Conservation (phyloP, 1,140 invertebrate genomes). For the Grapholita molesta region DNA sequence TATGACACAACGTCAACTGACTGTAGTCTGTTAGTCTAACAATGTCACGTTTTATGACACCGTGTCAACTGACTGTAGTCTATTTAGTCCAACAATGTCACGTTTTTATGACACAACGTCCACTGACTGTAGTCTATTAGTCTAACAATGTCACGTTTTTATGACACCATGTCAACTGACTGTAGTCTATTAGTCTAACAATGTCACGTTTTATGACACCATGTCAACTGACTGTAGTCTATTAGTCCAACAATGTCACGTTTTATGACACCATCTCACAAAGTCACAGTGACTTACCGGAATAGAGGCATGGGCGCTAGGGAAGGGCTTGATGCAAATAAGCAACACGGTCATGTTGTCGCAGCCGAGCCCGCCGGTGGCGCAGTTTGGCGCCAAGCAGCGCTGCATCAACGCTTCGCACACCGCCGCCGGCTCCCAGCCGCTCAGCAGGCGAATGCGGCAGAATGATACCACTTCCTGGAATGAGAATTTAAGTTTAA, state of each 20-base stretch:
- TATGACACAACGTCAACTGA: too few relatives aligned
- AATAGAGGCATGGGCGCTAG: slow-evolving; percentile 28
- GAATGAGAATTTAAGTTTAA: background rate
- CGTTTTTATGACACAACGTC: too few relatives aligned
- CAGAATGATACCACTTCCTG: slow-evolving; percentile 96
- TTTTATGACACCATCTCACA: slow-evolving; percentile 74
- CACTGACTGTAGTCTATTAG: too few relatives aligned
- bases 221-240: too few relatives aligned
- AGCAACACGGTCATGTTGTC: slow-evolving; percentile 99
- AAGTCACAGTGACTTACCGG: slow-evolving; percentile 33
- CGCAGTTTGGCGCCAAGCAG: slow-evolving; percentile 96
- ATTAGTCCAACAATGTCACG: too few relatives aligned
- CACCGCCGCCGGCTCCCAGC: slow-evolving; percentile 94
- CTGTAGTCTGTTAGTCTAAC: too few relatives aligned
- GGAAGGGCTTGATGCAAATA: slow-evolving; percentile 86
- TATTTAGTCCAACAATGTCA: too few relatives aligned
- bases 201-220: slow-evolving; percentile 24
- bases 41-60: slow-evolving; percentile 24
- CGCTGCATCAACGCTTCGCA: slow-evolving; percentile 97
- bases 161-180: too few relatives aligned
- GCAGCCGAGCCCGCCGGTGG: slow-evolving; percentile 97
- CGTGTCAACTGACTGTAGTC: too few relatives aligned
- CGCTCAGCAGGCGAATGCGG: slow-evolving; percentile 86
- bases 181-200: too few relatives aligned
- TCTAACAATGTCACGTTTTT: too few relatives aligned